Conservation (phyloP, 2,888 invertebrate genomes). For the Athalia circularis region DNA sequence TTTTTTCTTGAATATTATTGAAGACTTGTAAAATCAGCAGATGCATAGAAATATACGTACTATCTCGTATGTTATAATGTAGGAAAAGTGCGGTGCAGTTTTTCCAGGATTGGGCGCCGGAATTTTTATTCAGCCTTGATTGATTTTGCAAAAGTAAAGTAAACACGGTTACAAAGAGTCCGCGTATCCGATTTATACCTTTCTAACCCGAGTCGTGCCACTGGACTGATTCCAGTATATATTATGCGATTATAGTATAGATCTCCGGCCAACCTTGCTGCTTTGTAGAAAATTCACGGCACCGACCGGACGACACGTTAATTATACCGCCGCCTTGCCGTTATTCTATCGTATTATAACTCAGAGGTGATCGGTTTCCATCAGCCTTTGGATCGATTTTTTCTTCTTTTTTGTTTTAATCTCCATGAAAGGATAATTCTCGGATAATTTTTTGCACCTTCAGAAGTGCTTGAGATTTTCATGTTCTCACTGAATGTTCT, state of each 20-base stretch:
- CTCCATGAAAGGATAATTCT: too few relatives aligned
- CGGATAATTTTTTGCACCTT: too few relatives aligned
- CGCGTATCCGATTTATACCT: conserved; percentile 52
- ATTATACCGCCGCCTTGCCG: conserved; percentile 53
- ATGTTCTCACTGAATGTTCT: too few relatives aligned
- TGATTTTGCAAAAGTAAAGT: conserved; percentile 55
- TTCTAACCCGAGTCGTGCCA: conserved; percentile 59
- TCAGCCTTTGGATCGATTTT: conserved; percentile 30
- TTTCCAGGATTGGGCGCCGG: conserved; percentile 32
- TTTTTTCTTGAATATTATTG: too few relatives aligned
- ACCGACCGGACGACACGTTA: conserved; percentile 51
- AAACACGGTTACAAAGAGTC: conserved; percentile 50
- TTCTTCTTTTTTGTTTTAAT: background rate
- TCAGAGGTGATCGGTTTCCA: conserved; percentile 9
- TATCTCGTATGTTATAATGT: background rate
- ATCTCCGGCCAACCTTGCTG: conserved; percentile 63
- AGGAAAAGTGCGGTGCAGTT: conserved; percentile 32
- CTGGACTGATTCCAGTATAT: conserved; percentile 61
- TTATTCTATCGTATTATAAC: conserved; percentile 18
- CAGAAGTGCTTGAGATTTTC: too few relatives aligned
- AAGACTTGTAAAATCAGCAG: too few relatives aligned
- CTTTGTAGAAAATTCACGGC: conserved; percentile 40
- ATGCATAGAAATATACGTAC: background rate
- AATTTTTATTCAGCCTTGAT: conserved; percentile 54
- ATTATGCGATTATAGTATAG: conserved; percentile 63